Base-by-base conservation (phyloP, 2,113 vertebrate genomes). In the Piprites chloris region DNA sequence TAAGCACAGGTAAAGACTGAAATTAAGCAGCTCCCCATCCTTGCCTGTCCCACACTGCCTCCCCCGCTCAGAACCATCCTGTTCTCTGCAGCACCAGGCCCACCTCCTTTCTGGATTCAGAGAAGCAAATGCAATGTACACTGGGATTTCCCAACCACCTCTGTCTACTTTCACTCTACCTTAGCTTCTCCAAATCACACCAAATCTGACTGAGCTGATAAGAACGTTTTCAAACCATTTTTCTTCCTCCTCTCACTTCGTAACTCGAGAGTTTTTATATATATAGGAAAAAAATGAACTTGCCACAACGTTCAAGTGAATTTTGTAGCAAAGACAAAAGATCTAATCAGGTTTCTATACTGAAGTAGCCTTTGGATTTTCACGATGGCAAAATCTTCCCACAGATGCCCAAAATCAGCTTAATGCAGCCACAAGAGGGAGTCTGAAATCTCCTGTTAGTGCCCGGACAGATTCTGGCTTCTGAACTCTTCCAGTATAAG, bases 401-500 rank as follows among this genome's bases (percentile, higher is more conserved):
- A 8, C 14, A 44, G 53, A 47, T 44, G 47, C 69, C 83, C 55
- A 24, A 56, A 74, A 75, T 20, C 76, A 71, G 67, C 74, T 73
- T 33, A 47, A 46, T 0, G n/a, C 94, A 89, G 90, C 96, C 97
- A 97, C 97, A 95, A 97, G 97, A 96, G 97, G 97, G 97, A 97
- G 96, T 92, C 93, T 90, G 44, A 41, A 93, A 95, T 95, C 97
- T 85, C 93, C 72, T 50, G 3, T 73, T 53, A 46, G 21, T 71
- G 71, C 42, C 87, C 58, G 56, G 63, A 46, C 5, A 28, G 71
- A 49, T 88, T 41, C 37, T 6, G 13, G 12, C 33, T 77, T 28
- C 76, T 20, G 14, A 93, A 55, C 13, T 11, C 59, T 41, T 20
- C 49, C 13, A 35, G 6, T 14, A 5, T 14, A 15, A 44, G 22